Evolutionary conservation across 1,140 invertebrate genomes (phyloP).

Genomic region (Gyrodactylus salaris): DNA sequence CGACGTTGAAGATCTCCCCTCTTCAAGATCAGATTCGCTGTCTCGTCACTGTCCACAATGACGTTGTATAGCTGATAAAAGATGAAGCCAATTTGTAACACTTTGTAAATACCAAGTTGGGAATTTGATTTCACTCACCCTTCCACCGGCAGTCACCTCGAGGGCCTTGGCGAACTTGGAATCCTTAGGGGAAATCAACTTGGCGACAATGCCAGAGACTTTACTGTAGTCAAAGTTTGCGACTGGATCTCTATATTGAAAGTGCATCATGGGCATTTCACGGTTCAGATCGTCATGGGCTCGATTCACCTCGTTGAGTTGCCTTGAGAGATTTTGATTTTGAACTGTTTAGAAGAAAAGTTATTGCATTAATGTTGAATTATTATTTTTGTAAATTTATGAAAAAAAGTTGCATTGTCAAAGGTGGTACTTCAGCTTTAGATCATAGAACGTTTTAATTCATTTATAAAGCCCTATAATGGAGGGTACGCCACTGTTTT

Average conservation of each 20-base stretch:
- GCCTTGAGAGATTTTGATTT: not conserved
- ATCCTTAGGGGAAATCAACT: constrained; percentile 40
- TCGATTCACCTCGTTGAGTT: not conserved
- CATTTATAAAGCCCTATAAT: not conserved
- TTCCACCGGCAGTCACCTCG: constrained; percentile 47
- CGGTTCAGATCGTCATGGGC: not conserved
- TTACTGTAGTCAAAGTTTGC: constrained; percentile 34
- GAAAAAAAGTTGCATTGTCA: too few relatives aligned
- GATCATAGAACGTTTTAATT: not conserved
- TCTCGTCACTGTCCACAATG: constrained; percentile 50
- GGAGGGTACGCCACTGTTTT: too few relatives aligned
- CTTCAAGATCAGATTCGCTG: constrained; percentile 45
- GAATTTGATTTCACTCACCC: too few relatives aligned
- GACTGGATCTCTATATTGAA: constrained; percentile 21
- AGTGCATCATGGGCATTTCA: constrained; percentile 16
- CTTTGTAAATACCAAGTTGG: constrained; percentile 29
- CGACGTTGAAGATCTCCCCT: constrained; percentile 39
- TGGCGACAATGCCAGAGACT: constrained; percentile 42
- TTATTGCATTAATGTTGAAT: too few relatives aligned
- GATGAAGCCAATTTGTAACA: constrained; percentile 12
- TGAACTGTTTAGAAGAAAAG: too few relatives aligned
- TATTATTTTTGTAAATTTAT: too few relatives aligned
- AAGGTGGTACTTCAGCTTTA: too few relatives aligned
- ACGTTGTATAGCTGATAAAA: constrained; percentile 44
- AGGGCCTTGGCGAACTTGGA: constrained; percentile 37